Conservation (phyloP, 2,888 invertebrate species). For the Noctua fimbriata region DNA sequence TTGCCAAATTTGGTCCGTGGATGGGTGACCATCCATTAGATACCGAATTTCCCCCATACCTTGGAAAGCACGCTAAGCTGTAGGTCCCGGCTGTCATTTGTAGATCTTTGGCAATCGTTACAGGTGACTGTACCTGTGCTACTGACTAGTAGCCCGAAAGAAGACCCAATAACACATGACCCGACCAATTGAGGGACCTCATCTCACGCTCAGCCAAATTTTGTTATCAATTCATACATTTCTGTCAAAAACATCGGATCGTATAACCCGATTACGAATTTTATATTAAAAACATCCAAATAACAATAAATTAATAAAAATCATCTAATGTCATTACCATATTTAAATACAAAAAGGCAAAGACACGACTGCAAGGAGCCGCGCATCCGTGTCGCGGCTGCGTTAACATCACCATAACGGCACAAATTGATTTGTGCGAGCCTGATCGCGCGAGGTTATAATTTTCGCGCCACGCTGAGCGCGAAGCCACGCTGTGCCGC, state of each 20-base stretch:
- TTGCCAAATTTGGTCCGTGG: not conserved
- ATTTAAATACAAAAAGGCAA: constrained; percentile 56
- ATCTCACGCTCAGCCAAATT: not conserved
- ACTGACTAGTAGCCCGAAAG: no score
- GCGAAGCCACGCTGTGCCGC: constrained; percentile 81
- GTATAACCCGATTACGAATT: not conserved
- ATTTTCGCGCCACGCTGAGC: constrained; percentile 87
- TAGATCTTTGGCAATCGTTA: not conserved
- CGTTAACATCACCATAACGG: constrained; percentile 77
- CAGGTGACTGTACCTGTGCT: no score
- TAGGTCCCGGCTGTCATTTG: not conserved
- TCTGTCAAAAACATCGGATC: not conserved
- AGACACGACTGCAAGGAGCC: constrained; percentile 51
- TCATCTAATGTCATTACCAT: constrained; percentile 51
- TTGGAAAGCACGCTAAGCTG: not conserved
- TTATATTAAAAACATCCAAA: not conserved
- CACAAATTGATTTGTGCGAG: constrained; percentile 86
- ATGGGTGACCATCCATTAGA: not conserved
- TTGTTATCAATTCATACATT: not conserved
- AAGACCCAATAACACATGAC: not conserved
- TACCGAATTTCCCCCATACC: not conserved
- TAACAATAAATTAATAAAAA: constrained; percentile 6
- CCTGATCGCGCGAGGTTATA: constrained; percentile 80
- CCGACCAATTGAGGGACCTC: not conserved
- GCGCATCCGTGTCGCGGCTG: constrained; percentile 70